These are phyloP conservation scores for Microcebus griseorufus DNA, from an alignment of 2,113 vertebrate genomes.

Conservation along the genomic window DNA sequence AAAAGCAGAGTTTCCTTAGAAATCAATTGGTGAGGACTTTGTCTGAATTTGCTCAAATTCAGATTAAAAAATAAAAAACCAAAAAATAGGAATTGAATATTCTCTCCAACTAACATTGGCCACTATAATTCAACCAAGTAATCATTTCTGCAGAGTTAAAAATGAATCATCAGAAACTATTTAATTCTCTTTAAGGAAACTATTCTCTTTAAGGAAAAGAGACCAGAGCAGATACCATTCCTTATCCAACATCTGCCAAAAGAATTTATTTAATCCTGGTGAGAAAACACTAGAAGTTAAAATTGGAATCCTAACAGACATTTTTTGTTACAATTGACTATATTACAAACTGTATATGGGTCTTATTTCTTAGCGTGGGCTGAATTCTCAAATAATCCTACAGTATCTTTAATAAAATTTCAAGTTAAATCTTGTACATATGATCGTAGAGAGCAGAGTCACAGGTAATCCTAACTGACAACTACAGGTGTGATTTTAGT, in stretches of 20 bases:
- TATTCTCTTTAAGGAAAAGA: background rate
- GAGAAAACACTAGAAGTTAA: slow-evolving; percentile 35
- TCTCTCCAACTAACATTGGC: background rate
- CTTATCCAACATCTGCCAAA: background rate
- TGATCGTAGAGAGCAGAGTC: background rate
- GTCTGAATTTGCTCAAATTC: slow-evolving; percentile 2
- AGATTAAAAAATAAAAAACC: slow-evolving; percentile 6
- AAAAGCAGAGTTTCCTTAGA: background rate
- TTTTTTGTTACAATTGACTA: background rate
- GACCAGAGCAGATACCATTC: background rate
- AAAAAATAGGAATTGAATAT: background rate
- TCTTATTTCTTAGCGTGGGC: background rate
- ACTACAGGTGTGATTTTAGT: background rate
- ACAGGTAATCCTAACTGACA: background rate
- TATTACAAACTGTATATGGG: background rate
- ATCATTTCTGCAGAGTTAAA: background rate
- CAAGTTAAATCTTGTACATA: background rate
- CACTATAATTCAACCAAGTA: background rate
- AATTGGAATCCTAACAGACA: background rate
- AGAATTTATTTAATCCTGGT: slow-evolving; percentile 1
- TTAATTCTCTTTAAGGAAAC: background rate
- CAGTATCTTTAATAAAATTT: background rate
- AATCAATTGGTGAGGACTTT: background rate
- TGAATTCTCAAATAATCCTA: background rate
- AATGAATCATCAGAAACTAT: background rate